phyloP scores from a whole-genome alignment of 1,140 invertebrate species.

The Dendrolimus punctatus region DNA sequence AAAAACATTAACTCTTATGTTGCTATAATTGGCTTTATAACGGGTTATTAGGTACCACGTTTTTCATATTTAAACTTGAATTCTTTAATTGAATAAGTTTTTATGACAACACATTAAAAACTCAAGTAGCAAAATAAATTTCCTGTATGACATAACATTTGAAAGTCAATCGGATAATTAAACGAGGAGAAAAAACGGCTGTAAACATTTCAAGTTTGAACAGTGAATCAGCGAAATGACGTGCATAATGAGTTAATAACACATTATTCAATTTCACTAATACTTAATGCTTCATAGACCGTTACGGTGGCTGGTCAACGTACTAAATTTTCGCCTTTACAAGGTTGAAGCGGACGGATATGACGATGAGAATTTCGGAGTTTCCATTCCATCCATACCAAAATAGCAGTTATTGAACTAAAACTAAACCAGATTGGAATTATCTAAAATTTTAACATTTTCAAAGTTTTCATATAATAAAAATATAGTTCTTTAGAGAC shows the following conservation, averaged over 20 bases:
- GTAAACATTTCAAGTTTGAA: background rate
- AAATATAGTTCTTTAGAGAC: background rate
- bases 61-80: too few relatives aligned
- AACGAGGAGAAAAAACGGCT: conserved; percentile 20
- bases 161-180: conserved; percentile 8
- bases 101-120: too few relatives aligned
- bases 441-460: too few relatives aligned
- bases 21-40: too few relatives aligned
- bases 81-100: too few relatives aligned
- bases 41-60: too few relatives aligned
- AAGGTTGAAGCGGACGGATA: background rate
- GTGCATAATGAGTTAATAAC: conserved; percentile 7
- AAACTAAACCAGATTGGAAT: too few relatives aligned
- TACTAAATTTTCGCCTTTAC: background rate
- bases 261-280: conserved; percentile 26
- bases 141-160: conserved; percentile 6
- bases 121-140: conserved; percentile 6
- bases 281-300: conserved; percentile 19
- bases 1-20: too few relatives aligned
- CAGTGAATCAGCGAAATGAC: conserved; percentile 16
- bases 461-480: background rate
- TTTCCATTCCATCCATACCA: too few relatives aligned
- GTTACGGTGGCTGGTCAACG: conserved; percentile 8
- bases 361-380: too few relatives aligned
- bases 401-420: too few relatives aligned